phyloP scores from a whole-genome alignment of 1,140 invertebrate species.

The Drosophila neocordata region DNA sequence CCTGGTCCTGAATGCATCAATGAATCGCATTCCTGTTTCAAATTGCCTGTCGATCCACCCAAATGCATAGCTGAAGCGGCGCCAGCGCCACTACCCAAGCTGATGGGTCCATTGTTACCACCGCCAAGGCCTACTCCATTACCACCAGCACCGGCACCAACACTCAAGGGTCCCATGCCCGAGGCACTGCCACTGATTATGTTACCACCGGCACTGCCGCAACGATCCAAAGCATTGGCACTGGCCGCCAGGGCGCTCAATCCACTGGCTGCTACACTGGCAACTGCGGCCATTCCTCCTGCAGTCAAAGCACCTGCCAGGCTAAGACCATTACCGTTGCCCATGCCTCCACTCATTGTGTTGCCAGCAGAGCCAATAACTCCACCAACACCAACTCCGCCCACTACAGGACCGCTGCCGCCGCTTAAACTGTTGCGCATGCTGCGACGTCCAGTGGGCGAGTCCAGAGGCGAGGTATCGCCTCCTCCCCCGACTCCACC shows the following conservation, averaged over 20 bases:
- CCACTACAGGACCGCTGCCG: constrained; percentile 46
- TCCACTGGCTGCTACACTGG: constrained; percentile 64
- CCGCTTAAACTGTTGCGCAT: constrained; percentile 81
- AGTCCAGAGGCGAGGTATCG: constrained; percentile 76
- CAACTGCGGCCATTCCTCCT: constrained; percentile 63
- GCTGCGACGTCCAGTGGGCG: constrained; percentile 72
- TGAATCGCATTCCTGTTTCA: constrained; percentile 82
- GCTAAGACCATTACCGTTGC: constrained; percentile 62
- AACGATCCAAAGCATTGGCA: constrained; percentile 65
- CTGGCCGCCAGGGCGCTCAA: constrained; percentile 62
- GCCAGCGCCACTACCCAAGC: constrained; percentile 71
- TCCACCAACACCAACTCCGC: constrained; percentile 38
- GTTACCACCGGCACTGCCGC: constrained; percentile 71
- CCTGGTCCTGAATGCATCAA: constrained; percentile 79
- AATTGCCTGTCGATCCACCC: constrained; percentile 66
- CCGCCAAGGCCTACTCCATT: constrained; percentile 38
- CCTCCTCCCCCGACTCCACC: constrained; percentile 31
- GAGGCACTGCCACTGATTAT: constrained; percentile 64
- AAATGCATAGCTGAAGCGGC: constrained; percentile 57
- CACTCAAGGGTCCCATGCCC: constrained; percentile 45
- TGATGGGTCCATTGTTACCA: constrained; percentile 61
- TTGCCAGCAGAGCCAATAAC: constrained; percentile 25
- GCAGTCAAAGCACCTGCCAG: constrained; percentile 57
- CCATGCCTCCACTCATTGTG: constrained; percentile 42
- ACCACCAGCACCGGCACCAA: constrained; percentile 36